Base-by-base conservation (phyloP, 2,797 vertebrate genomes). In the Sphenopsis melanotis region DNA sequence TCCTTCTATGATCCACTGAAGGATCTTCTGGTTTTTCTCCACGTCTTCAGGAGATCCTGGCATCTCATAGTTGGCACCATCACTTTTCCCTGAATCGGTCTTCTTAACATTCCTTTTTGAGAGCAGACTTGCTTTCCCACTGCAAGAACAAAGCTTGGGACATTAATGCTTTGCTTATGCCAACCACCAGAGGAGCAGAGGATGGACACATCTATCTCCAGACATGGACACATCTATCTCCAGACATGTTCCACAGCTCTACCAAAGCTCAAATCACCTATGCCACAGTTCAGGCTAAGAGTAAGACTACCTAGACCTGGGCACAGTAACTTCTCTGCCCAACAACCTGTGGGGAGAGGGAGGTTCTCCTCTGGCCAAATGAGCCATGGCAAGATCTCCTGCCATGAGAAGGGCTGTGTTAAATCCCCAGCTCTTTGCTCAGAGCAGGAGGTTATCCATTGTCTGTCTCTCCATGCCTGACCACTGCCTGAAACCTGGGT, bases 1-100 rank as follows among this genome's bases (percentile, higher is more conserved):
- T 77, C 99, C 99, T 94, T 99, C 99, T 95, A 99, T 99, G 97
- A 99, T 99, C 99, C 99, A 99, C 98, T 99, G 98, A 83, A 99
- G 97, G 94, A 99, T 99, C 97, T 99, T 99, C 98, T 99, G 99
- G 95, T 99, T 99, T 93, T 98, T 99, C 97, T 99, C 99, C 69
- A 98, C 88, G 1, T 99, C 99, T 82, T 99, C 99, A 8, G 97
- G 96, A 56, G 98, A 97, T 39, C 97, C 98, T 2, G 98, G 96
- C 88, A 96, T 97, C 72, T 99, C 99, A 39, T 98, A 96, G 89
- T 91, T 97, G 10, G 98, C 96, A 61, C 94, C 86, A 39, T 98
- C 97, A 2, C 78, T 97, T 97, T 98, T 99, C 78, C 98, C 98
- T 1, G 97, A 95, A 92, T 99, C 99, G 0, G 96, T 97, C 96